phyloP scores from a whole-genome alignment of 2,797 vertebrate genomes.

The Leptodactylus fallax region DNA sequence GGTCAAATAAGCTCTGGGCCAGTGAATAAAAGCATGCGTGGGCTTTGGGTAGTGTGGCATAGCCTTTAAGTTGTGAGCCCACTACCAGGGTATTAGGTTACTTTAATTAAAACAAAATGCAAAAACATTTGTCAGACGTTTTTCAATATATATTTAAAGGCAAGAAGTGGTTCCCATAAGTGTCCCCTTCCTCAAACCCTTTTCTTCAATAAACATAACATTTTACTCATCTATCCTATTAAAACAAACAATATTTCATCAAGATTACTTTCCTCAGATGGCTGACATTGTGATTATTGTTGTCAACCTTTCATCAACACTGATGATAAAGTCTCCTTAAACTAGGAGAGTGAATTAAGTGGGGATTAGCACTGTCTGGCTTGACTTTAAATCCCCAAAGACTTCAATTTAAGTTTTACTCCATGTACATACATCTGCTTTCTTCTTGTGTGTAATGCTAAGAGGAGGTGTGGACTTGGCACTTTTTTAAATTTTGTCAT shows the following conservation, averaged over 20 bases:
- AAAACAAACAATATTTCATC: slow-evolving; percentile 23
- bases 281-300: slow-evolving; percentile 17
- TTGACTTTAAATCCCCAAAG: background rate
- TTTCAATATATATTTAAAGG: background rate
- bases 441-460: background rate
- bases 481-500: slow-evolving; percentile 33
- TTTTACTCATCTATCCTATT: slow-evolving; percentile 3
- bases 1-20: background rate
- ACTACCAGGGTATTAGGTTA: background rate
- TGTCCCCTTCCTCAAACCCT: background rate
- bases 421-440: slow-evolving; percentile 2
- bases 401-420: background rate
- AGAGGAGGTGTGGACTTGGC: background rate
- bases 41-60: background rate
- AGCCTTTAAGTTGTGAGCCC: background rate
- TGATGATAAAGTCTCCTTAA: background rate
- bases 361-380: slow-evolving; percentile 45
- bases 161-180: slow-evolving; percentile 19
- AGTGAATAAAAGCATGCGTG: background rate
- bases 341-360: slow-evolving; percentile 36
- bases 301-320: slow-evolving; percentile 37
- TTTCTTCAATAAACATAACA: slow-evolving; percentile 4
- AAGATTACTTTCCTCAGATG: background rate
- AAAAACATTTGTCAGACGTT: background rate
- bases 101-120: background rate